These are phyloP conservation scores for Oncorhynchus nerka DNA, from an alignment of 2,113 vertebrate genomes.

Conservation along the genomic window DNA sequence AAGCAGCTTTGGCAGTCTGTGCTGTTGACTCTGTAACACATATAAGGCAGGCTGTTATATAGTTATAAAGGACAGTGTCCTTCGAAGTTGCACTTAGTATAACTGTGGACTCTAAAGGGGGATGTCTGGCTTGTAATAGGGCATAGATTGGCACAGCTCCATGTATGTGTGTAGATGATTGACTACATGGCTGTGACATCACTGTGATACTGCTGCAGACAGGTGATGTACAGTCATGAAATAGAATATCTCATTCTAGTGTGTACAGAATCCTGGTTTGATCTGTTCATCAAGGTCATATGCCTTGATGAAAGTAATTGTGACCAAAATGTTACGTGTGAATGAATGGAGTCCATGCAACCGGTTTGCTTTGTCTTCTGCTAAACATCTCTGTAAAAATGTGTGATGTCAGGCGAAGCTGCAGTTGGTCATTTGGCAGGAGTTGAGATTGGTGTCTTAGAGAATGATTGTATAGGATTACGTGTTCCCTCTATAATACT, in stretches of 20 bases:
- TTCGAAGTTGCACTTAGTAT: slow-evolving; percentile 43
- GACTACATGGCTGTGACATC: background rate
- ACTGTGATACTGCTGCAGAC: background rate
- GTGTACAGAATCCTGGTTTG: background rate
- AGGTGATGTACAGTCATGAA: background rate
- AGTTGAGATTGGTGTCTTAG: background rate
- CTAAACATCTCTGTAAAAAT: background rate
- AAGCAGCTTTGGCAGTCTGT: slow-evolving; percentile 32
- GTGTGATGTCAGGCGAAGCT: background rate
- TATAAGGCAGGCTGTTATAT: slow-evolving; percentile 46
- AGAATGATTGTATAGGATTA: background rate
- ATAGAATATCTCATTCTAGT: too few species aligned
- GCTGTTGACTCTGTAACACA: slow-evolving; percentile 56
- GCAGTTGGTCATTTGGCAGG: background rate
- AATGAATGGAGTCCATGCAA: too few species aligned
- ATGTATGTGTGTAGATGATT: background rate
- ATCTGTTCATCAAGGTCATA: background rate
- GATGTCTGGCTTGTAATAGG: background rate
- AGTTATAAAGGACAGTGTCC: slow-evolving; percentile 40
- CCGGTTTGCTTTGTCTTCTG: background rate
- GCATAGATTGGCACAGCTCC: background rate
- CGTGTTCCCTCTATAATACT: background rate
- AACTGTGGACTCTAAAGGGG: slow-evolving; percentile 35
- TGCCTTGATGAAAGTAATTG: too few species aligned
- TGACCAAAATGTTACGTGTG: too few species aligned